Evolutionary conservation across 1,140 invertebrate species (phyloP).

Genomic region (Potamilus streckersoni): DNA sequence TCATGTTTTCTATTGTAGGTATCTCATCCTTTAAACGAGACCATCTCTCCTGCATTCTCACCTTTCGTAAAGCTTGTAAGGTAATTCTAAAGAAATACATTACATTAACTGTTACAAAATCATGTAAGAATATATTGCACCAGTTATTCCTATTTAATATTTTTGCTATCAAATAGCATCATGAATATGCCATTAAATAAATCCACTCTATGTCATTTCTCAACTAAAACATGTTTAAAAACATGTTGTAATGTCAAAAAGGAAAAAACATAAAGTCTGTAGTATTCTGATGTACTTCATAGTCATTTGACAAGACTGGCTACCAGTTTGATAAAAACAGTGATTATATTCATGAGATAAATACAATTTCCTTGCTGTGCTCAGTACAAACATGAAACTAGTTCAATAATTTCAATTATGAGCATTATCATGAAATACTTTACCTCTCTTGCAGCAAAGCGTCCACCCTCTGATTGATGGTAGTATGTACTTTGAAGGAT

Average conservation of each 20-base stretch:
- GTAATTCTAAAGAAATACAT: slow-evolving; percentile 38
- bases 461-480: slow-evolving; percentile 47
- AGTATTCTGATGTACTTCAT: too few species aligned
- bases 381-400: not conserved
- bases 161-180: too few species aligned
- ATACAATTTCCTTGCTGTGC: not conserved
- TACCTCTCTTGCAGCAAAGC: slow-evolving; percentile 57
- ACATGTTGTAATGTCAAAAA: not conserved
- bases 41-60: slow-evolving; percentile 53
- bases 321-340: too few species aligned
- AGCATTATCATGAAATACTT: not conserved
- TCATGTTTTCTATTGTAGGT: slow-evolving; percentile 45
- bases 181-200: too few species aligned
- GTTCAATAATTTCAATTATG: not conserved
- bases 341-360: too few species aligned
- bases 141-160: too few species aligned
- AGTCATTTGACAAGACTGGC: too few species aligned
- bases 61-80: slow-evolving; percentile 45
- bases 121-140: not conserved
- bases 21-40: slow-evolving; percentile 49
- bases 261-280: not conserved
- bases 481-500: slow-evolving; percentile 41
- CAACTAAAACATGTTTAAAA: not conserved
- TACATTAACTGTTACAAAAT: not conserved
- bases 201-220: too few species aligned